Conservation (phyloP, 2,113 vertebrate genomes). For the Carassius gibelio region DNA sequence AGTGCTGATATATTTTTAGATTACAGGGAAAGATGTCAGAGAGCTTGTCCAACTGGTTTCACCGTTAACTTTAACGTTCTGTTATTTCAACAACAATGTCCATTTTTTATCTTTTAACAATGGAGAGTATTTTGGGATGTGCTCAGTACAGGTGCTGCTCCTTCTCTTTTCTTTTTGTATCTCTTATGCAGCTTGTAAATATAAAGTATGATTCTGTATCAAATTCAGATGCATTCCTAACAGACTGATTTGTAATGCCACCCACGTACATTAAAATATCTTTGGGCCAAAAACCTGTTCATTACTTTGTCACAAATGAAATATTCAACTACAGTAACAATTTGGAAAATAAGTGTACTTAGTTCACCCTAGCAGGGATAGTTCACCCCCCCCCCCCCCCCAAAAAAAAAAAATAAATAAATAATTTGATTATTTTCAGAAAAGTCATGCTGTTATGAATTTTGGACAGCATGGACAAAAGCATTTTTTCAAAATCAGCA, state of each 20-base stretch:
- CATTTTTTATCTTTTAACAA: background rate
- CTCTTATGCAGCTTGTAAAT: too few species aligned
- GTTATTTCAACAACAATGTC: slow-evolving; percentile 9
- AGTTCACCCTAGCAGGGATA: too few species aligned
- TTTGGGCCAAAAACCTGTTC: too few species aligned
- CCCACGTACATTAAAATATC: background rate
- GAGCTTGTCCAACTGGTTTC: slow-evolving; percentile 19
- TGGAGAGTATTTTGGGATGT: background rate
- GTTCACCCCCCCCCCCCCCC: too few species aligned
- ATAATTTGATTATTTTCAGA: too few species aligned
- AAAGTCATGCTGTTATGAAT: background rate
- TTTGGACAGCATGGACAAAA: background rate
- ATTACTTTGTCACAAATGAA: too few species aligned
- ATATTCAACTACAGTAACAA: too few species aligned
- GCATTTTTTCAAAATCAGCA: background rate
- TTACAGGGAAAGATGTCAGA: background rate
- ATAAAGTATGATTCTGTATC: too few species aligned
- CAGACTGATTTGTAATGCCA: background rate
- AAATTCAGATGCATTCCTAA: background rate
- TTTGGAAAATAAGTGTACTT: too few species aligned
- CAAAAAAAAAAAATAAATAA: too few species aligned
- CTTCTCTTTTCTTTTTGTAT: background rate
- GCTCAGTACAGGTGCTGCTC: background rate
- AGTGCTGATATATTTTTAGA: background rate
- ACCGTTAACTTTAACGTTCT: background rate